Evolutionary conservation across 2,113 vertebrate species (phyloP), one percentile per base, ranked within the genome.

Genomic region (Callipepla californica): DNA sequence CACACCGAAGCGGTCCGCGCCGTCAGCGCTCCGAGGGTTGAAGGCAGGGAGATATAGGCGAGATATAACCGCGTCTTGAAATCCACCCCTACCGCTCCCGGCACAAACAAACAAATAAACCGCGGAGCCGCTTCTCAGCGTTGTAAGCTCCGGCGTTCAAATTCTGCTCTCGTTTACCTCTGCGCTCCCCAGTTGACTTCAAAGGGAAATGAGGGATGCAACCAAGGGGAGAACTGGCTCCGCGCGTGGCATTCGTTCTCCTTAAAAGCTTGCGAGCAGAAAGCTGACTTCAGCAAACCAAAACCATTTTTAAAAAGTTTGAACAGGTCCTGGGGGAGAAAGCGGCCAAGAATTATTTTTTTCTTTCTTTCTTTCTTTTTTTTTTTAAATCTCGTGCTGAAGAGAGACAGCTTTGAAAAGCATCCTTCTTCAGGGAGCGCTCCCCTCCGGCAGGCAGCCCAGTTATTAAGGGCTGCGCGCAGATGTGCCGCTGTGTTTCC

Each of bases 401-500:
- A 66, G 90, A 95, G 88, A 82, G 73, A 55, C 34, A 53, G 74
- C 88, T 87, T 80, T 94, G 92, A 93, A 96, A 89, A 91, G 68
- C 83, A 82, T 76, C 94, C 92, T 95, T 95, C 94, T 96, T 78
- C 90, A 53, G 94, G 93, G 77, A 95, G 48, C 22, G 44, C 26
- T 66, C 67, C 86, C 55, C 73, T 70, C 53, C 62, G 9, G 61
- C 89, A 45, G 90, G 73, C 92, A 86, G 74, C 62, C 59, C 55
- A 9, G 69, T 89, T 89, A 80, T 88, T 85, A 55, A 67, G 92
- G 50, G 79, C 93, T 42, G 94, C 55, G 21, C 22, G 89, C 96
- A 96, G 96, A 96, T 96, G 96, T 96, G 94, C 80, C 59, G 68
- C 73, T 95, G 93, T 95, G 96, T 97, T 95, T 94, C 86, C 51